These are phyloP conservation scores for Morone saxatilis DNA, from an alignment of 2,113 vertebrate species.

Conservation along the genomic window DNA sequence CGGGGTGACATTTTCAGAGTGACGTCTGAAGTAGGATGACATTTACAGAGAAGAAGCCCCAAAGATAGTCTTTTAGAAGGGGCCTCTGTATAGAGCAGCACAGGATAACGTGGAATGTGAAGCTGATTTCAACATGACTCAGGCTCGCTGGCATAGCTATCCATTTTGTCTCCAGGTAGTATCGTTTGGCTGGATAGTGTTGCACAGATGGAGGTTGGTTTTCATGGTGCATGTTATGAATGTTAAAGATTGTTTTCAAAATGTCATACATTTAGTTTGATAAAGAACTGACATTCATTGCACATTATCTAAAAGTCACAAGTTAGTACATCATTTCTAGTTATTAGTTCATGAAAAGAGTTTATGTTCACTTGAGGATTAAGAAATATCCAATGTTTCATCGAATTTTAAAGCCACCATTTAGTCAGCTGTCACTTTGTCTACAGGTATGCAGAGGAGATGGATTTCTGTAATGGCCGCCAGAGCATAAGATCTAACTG, in stretches of 20 bases:
- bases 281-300: not conserved
- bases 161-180: constrained; percentile 41
- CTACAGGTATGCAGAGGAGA: not conserved
- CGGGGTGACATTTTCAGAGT: constrained; percentile 73
- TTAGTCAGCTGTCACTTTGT: not conserved
- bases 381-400: not conserved
- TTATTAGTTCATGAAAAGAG: too few relatives aligned
- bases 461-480: not conserved
- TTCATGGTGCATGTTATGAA: not conserved
- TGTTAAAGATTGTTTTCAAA: constrained; percentile 1
- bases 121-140: constrained; percentile 45
- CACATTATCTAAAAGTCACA: too few relatives aligned
- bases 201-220: constrained; percentile 40
- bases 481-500: not conserved
- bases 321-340: too few relatives aligned
- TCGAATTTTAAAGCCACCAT: not conserved
- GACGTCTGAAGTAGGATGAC: constrained; percentile 72
- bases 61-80: constrained; percentile 52
- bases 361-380: not conserved
- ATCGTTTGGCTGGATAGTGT: constrained; percentile 10
- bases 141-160: constrained; percentile 2
- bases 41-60: constrained; percentile 73
- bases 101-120: constrained; percentile 4
- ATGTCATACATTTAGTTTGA: constrained; percentile 17
- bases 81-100: constrained; percentile 11